Percentiles rank a stretch among this genome's conserved stretches.
phyloP scores from a whole-genome alignment of 2,113 vertebrate species.

The Aepyceros melampus region DNA sequence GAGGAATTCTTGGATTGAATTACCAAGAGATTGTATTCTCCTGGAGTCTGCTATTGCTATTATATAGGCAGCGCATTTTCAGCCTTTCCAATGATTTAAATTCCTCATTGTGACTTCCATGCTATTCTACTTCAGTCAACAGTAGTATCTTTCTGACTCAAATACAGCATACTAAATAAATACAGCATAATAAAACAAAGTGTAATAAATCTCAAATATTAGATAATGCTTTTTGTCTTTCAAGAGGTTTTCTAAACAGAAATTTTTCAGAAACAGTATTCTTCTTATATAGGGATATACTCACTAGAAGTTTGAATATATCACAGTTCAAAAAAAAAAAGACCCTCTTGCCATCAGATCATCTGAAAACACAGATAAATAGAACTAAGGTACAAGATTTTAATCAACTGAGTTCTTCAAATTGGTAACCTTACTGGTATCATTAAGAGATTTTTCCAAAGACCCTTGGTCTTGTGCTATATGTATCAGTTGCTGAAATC shows the following conservation, averaged over 20 bases:
- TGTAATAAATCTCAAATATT: conserved; percentile 2
- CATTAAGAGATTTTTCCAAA: conserved; percentile 3
- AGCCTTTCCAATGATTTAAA: conserved; percentile 38
- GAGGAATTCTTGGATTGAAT: conserved; percentile 29
- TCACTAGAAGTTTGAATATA: neutral
- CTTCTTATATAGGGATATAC: neutral
- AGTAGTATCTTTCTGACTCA: conserved; percentile 45
- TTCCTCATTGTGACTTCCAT: conserved; percentile 53
- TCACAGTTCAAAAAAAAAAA: neutral
- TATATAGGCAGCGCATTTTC: conserved; percentile 31
- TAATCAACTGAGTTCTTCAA: neutral
- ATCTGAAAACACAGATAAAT: neutral
- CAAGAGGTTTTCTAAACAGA: neutral
- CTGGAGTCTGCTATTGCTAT: neutral
- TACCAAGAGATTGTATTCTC: conserved; percentile 44
- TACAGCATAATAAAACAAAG: conserved; percentile 42
- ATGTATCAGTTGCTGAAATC: neutral
- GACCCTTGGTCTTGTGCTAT: neutral
- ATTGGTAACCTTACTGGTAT: neutral
- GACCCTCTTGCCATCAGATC: neutral
- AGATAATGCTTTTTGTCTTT: conserved; percentile 59
- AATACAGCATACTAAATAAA: conserved; percentile 48
- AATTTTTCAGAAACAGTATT: neutral
- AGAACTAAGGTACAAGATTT: neutral
- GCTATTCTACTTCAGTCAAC: conserved; percentile 60